Conservation (phyloP, 2,113 vertebrate genomes). For the Podarcis raffonei region DNA sequence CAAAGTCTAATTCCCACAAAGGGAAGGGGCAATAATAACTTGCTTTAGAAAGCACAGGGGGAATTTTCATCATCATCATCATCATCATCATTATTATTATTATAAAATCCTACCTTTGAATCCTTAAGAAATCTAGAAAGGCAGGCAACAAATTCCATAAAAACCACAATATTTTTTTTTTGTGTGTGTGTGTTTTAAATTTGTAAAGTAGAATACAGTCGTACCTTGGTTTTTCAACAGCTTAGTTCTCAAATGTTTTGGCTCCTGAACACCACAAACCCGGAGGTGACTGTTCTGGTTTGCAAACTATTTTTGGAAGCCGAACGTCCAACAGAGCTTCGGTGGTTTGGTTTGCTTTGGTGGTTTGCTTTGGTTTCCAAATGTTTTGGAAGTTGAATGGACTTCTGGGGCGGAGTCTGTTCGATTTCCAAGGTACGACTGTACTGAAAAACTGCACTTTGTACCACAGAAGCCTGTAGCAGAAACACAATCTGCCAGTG, state of each 20-base stretch:
- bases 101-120: neutral
- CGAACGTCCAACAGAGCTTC: no score
- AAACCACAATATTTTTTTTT: neutral
- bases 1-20: no score
- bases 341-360: no score
- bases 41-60: neutral
- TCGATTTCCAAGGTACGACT: neutral
- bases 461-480: neutral
- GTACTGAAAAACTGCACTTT: neutral
- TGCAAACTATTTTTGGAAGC: no score
- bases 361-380: no score
- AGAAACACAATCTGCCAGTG: conserved; percentile 43
- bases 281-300: no score
- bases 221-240: no score
- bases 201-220: no score
- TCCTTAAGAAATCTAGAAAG: neutral
- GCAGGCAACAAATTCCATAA: neutral
- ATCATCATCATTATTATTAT: neutral
- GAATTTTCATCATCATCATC: neutral
- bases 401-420: no score
- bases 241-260: no score
- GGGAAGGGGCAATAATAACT: neutral
- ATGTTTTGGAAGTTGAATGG: no score
- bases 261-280: no score
- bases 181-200: neutral